Conservation (phyloP, 2,888 invertebrate species). For the Napeogenes sylphis region DNA sequence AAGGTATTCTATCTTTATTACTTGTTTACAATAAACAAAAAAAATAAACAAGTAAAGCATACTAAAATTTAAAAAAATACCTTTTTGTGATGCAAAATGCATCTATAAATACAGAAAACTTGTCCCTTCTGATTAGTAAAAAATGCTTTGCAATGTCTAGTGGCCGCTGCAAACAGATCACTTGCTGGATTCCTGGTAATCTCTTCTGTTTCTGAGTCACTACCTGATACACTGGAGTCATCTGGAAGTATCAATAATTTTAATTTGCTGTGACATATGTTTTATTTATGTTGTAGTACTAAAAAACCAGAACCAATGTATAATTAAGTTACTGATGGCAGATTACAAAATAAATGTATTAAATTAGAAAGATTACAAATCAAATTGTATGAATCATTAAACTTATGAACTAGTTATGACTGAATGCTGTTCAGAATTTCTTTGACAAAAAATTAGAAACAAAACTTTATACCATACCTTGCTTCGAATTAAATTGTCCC, state of each 20-base stretch:
- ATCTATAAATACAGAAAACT: slow-evolving; percentile 85
- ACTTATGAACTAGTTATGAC: no score
- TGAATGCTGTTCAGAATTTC: no score
- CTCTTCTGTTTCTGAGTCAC: slow-evolving; percentile 64
- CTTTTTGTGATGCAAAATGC: slow-evolving; percentile 85
- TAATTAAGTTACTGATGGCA: no score
- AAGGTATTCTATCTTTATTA: no score
- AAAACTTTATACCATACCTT: no score
- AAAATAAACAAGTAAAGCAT: not conserved
- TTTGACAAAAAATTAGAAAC: no score
- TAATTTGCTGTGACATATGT: no score
- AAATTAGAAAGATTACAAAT: no score
- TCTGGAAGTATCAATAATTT: slow-evolving; percentile 38
- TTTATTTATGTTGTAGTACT: no score
- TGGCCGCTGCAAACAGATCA: slow-evolving; percentile 71
- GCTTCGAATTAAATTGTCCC: slow-evolving; percentile 62
- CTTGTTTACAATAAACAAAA: not conserved
- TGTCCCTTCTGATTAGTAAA: slow-evolving; percentile 82
- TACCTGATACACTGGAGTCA: slow-evolving; percentile 67
- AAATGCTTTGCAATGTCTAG: slow-evolving; percentile 85
- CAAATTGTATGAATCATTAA: no score
- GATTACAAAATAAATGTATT: no score
- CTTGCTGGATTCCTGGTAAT: slow-evolving; percentile 50
- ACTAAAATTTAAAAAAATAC: slow-evolving; percentile 46
- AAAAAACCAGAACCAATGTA: no score